Conservation (phyloP, 2,113 vertebrate genomes). For the Cariama cristata region DNA sequence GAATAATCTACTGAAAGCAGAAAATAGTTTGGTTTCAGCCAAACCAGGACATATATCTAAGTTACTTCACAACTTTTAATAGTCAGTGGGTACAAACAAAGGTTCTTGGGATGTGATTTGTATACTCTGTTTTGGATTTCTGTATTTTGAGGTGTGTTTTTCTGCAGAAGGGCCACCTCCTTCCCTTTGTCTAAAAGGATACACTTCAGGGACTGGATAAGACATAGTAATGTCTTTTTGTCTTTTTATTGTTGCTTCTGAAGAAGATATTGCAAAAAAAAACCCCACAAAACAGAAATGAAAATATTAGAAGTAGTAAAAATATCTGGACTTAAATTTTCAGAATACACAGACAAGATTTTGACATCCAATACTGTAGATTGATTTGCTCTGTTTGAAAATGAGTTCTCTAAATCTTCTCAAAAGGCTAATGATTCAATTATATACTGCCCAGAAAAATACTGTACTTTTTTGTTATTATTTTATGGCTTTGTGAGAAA, state of each 20-base stretch:
- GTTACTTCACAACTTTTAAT: neutral
- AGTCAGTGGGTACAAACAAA: neutral
- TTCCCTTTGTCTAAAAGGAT: neutral
- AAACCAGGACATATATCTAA: neutral
- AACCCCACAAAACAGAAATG: neutral
- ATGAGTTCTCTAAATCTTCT: neutral
- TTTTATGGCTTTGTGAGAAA: neutral
- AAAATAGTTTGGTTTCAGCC: no score
- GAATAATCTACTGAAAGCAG: no score
- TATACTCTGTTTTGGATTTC: neutral
- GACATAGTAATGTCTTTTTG: neutral
- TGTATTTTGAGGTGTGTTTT: neutral
- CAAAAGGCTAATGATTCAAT: neutral
- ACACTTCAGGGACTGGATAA: neutral
- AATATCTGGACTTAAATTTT: neutral
- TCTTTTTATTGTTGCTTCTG: neutral
- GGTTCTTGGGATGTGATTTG: neutral
- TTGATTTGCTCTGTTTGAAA: neutral
- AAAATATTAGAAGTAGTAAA: neutral
- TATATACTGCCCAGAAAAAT: neutral
- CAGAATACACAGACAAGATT: neutral
- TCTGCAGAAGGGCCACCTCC: neutral
- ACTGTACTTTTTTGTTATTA: fast-evolving
- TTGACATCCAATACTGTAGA: neutral
- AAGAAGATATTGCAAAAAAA: neutral